Evolutionary conservation across 2,888 invertebrate species (phyloP).

Genomic region (Synergus gifuensis): DNA sequence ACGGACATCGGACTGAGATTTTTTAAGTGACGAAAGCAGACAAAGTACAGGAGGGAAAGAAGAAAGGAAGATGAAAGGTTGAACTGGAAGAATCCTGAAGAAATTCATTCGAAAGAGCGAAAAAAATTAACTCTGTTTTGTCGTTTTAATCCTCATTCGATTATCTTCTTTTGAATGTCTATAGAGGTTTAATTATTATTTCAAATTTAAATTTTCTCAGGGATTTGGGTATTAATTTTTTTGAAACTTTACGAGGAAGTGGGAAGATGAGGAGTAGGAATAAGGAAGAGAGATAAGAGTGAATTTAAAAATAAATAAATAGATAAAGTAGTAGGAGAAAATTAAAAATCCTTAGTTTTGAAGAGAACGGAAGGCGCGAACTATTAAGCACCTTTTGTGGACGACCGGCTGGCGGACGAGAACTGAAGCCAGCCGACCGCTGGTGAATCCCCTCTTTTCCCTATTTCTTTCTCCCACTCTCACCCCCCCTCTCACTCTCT

Average conservation of each 20-base stretch:
- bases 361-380: conserved; percentile 60
- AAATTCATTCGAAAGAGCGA: not conserved
- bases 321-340: not conserved
- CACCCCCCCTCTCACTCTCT: conserved; percentile 58
- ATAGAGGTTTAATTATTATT: not conserved
- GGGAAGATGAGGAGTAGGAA: not conserved
- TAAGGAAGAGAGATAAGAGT: not conserved
- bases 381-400: conserved; percentile 63
- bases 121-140: not conserved
- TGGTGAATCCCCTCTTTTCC: conserved; percentile 68
- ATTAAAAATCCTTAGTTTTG: conserved; percentile 50
- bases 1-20: conserved; percentile 37
- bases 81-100: not conserved
- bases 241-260: not conserved
- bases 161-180: not conserved
- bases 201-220: not conserved
- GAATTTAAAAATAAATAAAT: not conserved
- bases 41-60: conserved; percentile 31
- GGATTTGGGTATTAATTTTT: not conserved
- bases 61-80: conserved; percentile 5
- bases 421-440: conserved; percentile 74
- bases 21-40: conserved; percentile 36
- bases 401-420: conserved; percentile 74
- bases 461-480: conserved; percentile 56
- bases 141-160: not conserved